phyloP scores from a whole-genome alignment of 64 coral and sea anemone species.

The Montipora capricornis region DNA sequence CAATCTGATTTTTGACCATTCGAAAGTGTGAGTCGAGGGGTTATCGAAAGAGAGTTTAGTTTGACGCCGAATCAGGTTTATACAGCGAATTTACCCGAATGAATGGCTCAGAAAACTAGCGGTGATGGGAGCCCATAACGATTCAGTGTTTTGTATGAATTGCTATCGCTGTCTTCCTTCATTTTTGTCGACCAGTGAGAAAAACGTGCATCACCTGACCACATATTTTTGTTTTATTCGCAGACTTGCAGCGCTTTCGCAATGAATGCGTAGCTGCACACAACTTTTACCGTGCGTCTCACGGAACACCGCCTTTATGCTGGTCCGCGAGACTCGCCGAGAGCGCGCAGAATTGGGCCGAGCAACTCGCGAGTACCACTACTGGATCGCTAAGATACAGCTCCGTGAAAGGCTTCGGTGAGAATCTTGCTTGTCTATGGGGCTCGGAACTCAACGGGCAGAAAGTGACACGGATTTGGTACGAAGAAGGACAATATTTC shows the following conservation, averaged over 20 bases:
- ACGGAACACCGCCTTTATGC: constrained; percentile 88
- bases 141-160: constrained; percentile 15
- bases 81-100: not conserved
- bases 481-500: constrained; percentile 89
- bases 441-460: constrained; percentile 89
- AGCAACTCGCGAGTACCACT: constrained; percentile 79
- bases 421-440: constrained; percentile 92
- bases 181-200: not conserved
- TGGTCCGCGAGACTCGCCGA: constrained; percentile 89
- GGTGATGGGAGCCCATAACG: constrained; percentile 7
- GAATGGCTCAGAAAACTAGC: constrained; percentile 23
- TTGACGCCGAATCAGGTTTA: not conserved
- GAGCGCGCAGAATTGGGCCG: constrained; percentile 95
- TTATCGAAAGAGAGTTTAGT: not conserved
- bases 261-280: constrained; percentile 92
- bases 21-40: constrained; percentile 12
- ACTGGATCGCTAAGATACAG: constrained; percentile 79
- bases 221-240: constrained; percentile 36
- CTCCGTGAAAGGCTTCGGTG: constrained; percentile 73
- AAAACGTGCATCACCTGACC: constrained; percentile 1
- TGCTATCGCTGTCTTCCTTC: not conserved
- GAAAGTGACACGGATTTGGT: constrained; percentile 93
- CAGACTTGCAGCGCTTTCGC: constrained; percentile 94
- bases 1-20: not conserved
- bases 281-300: constrained; percentile 90